Evolutionary conservation across 2,797 vertebrate genomes (phyloP).

Genomic region (Coracias cyanogaster): DNA sequence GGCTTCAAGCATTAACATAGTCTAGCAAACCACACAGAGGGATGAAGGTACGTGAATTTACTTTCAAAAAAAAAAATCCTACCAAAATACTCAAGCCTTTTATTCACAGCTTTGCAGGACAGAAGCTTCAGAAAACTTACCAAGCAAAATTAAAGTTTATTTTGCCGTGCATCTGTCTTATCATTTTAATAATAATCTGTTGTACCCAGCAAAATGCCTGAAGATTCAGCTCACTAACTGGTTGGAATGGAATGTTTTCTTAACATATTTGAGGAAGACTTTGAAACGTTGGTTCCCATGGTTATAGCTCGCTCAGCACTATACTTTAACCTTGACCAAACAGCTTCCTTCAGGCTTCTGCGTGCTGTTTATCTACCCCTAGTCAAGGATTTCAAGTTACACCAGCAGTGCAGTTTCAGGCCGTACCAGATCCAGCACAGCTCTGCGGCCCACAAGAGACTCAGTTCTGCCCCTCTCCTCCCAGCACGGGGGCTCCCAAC

Average conservation of each 20-base stretch:
- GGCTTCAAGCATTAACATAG: not conserved
- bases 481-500: fast-evolving
- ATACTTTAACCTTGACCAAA: not conserved
- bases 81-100: not conserved
- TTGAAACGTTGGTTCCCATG: not conserved
- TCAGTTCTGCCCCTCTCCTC: not conserved
- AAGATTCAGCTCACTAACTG: not conserved
- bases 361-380: not conserved
- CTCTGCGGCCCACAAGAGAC: not conserved
- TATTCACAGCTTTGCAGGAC: not conserved
- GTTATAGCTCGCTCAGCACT: not conserved
- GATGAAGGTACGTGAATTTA: not conserved
- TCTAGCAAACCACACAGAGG: not conserved
- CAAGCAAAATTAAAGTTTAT: not conserved
- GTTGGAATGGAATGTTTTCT: constrained; percentile 35
- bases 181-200: constrained; percentile 6
- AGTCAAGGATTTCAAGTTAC: not conserved
- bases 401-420: not conserved
- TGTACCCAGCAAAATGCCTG: not conserved
- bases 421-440: not conserved
- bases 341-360: not conserved
- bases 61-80: not conserved
- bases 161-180: not conserved
- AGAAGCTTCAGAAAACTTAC: not conserved
- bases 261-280: constrained; percentile 23